A percentile compares a stretch with the other conserved stretches of the same genome.
Conservation (phyloP, 2,113 vertebrate genomes). For the Microtus oregoni region DNA sequence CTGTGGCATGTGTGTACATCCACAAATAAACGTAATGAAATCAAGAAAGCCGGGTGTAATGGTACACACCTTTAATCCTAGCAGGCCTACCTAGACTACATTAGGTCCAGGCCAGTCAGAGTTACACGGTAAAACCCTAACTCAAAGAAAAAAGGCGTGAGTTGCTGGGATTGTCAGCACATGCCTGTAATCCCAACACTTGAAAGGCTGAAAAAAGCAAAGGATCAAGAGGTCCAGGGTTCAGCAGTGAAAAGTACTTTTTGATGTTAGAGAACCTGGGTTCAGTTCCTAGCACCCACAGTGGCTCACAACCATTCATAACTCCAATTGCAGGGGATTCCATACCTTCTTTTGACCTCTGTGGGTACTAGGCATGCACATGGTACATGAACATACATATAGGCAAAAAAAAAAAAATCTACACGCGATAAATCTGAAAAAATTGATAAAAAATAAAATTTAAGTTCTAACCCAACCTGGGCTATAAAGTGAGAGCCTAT, state of each 20-base stretch:
- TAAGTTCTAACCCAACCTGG: not conserved
- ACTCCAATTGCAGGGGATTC: not conserved
- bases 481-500: not conserved
- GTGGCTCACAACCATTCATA: not conserved
- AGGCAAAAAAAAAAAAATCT: not conserved
- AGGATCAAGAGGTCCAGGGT: not conserved
- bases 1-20: not conserved
- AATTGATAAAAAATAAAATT: not conserved
- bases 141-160: not conserved
- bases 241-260: not conserved
- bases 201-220: not conserved
- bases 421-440: not conserved
- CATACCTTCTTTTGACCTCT: not conserved
- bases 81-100: not conserved
- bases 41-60: not conserved
- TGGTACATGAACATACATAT: not conserved
- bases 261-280: not conserved
- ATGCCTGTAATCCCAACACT: not conserved
- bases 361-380: not conserved
- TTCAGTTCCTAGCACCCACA: not conserved
- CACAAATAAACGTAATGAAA: not conserved
- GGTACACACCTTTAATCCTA: not conserved
- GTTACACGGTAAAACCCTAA: not conserved
- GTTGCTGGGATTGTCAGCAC: not conserved
- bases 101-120: not conserved